Evolutionary conservation across 1,140 invertebrate species (phyloP), one percentile per base, ranked within the genome.

Genomic region (Brachionus angularis): DNA sequence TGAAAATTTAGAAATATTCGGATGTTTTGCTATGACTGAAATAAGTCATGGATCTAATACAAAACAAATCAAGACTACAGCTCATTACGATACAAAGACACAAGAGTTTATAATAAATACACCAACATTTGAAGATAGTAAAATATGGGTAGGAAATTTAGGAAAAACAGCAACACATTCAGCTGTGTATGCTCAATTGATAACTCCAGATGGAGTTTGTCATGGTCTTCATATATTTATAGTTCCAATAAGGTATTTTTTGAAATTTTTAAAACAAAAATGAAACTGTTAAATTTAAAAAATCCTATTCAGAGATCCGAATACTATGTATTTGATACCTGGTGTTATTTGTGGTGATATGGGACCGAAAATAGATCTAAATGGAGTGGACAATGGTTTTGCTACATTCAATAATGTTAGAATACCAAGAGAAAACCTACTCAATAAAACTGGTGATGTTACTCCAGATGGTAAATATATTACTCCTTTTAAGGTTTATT

Each of bases 11-110:
- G 74, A 80, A 73, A 79, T 88, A 27, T 82, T 87, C 70, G 88
- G 90, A 1, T 91, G 89, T 77, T 88, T 96, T 80, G 89, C 90
- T 2, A 79, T 97, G 55, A 97, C 94, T 14, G 94, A 97, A 84
- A 84, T 96, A 25, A 86, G 89, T 42, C 93, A 97, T 83, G 94
- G 94, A 0, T 93, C 90, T 44, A 94, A 97, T 80, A 91, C 91
- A 2, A 91, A 90, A 76, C 87, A 87, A 42, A 89, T 96, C 84
- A 85, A 89, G 74, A 96, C 94, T 0, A 91, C 87, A 21, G 93
- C 93, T 3, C 91, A 86, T 0, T 97, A 89, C 79, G 89, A 96
- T 80, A 83, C 86, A 0, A 79, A 80, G 18, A 87, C 85, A 7
- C 75, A 84, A 77, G 86, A 88, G 79, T 96, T 96, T 82, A 84